These are phyloP conservation scores for Sinella curviseta DNA, from an alignment of 1,140 invertebrate species.

Conservation along the genomic window DNA sequence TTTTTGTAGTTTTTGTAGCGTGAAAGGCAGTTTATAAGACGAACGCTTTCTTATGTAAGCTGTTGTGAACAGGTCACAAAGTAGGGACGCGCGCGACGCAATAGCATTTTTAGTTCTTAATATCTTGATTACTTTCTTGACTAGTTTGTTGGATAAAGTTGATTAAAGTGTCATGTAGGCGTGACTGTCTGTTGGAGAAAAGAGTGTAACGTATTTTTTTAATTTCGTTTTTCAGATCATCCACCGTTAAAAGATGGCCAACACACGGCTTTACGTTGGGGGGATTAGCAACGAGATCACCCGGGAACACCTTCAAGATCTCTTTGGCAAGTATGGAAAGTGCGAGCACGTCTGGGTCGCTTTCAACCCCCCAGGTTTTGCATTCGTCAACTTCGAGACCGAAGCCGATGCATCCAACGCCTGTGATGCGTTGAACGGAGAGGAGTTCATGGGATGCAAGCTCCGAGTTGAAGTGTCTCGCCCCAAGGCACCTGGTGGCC, in stretches of 20 bases:
- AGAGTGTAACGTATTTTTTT: no score
- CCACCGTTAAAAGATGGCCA: constrained; percentile 36
- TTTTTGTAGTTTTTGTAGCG: no score
- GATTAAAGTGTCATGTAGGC: not conserved
- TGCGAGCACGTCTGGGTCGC: constrained; percentile 93
- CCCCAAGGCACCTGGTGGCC: constrained; percentile 61
- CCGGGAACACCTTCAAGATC: constrained; percentile 81
- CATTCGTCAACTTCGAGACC: constrained; percentile 97
- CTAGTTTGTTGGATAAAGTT: not conserved
- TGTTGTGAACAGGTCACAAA: no score
- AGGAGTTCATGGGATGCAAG: constrained; percentile 65
- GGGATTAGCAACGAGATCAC: constrained; percentile 78
- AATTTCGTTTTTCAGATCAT: not conserved
- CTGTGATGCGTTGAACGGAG: constrained; percentile 86
- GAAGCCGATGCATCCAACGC: constrained; percentile 91
- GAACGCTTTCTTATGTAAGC: no score
- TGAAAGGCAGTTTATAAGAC: no score
- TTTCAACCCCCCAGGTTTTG: constrained; percentile 93
- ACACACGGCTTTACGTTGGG: constrained; percentile 78
- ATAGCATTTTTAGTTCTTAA: no score
- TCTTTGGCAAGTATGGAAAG: constrained; percentile 86
- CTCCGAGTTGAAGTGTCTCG: constrained; percentile 79
- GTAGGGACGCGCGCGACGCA: no score
- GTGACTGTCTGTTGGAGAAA: not conserved
- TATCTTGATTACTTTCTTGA: no score